phyloP scores from a whole-genome alignment of 2,113 vertebrate genomes.

The Limanda limanda region DNA sequence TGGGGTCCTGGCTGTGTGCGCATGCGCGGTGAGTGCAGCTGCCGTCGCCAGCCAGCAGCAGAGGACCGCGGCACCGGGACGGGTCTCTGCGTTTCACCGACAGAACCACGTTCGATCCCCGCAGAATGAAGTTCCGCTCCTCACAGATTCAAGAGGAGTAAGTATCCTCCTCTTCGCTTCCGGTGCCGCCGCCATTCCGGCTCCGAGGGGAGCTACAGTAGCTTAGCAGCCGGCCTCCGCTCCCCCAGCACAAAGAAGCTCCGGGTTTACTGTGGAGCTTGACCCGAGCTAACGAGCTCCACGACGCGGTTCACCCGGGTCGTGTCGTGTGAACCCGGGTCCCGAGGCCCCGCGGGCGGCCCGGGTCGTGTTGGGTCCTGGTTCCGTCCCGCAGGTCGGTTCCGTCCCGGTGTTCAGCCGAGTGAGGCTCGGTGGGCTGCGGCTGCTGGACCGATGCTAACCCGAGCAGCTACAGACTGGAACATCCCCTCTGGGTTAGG shows the following conservation, averaged over 20 bases:
- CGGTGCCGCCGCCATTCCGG: neutral
- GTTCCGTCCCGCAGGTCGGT: neutral
- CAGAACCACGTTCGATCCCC: slow-evolving; percentile 12
- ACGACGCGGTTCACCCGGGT: neutral
- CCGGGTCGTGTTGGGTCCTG: neutral
- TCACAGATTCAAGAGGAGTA: slow-evolving; percentile 63
- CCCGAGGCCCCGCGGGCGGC: fast-evolving
- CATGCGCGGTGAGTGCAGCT: slow-evolving; percentile 71
- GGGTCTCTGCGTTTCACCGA: slow-evolving; percentile 25
- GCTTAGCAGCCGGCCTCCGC: slow-evolving; percentile 65
- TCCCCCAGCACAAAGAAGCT: slow-evolving; percentile 78
- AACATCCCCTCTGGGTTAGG: too few relatives aligned
- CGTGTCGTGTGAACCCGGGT: fast-evolving
- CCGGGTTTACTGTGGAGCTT: slow-evolving; percentile 61
- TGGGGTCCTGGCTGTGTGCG: slow-evolving; percentile 48
- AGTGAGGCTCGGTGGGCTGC: neutral
- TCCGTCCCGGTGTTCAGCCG: neutral
- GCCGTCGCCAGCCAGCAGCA: slow-evolving; percentile 75
- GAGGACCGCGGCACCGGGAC: slow-evolving; percentile 52
- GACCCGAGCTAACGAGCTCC: slow-evolving; percentile 31
- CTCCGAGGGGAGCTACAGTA: slow-evolving; percentile 22
- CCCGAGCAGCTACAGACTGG: slow-evolving; percentile 44
- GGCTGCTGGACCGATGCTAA: slow-evolving; percentile 42
- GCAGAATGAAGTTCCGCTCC: slow-evolving; percentile 67
- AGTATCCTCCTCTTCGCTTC: slow-evolving; percentile 30